Base-by-base conservation (phyloP, 2,113 vertebrate species). In the Grus americana region DNA sequence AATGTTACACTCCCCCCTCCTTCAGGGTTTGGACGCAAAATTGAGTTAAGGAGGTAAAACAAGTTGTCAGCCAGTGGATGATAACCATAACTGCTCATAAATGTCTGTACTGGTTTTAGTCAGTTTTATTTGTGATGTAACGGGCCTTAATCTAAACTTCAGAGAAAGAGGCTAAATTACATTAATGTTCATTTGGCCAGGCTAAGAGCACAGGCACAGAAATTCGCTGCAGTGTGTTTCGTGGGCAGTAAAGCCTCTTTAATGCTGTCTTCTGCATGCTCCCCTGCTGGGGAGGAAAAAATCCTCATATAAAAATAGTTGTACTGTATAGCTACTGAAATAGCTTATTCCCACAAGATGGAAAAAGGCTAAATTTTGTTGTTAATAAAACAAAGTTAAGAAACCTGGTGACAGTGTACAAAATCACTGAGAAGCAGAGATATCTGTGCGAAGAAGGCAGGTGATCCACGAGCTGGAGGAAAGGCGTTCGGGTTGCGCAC, bases 41-140 rank as follows among this genome's bases (percentile, higher is more conserved):
- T 88, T 93, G 72, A 80, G 54, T 95, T 93, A 88, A 65, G 46
- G 63, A 83, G 81, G 59, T 84, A 88, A 92, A 96, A 49, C 12
- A 80, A 68, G 75, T 92, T 90, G 82, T 92, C 86, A 86, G 86
- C 40, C 0, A 0, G 76, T 59, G 59, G 76, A 90, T 66, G 42
- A 76, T 88, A 95, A 91, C 86, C 72, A 50, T 88, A 88, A 70
- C 72, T 80, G 68, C 63, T 91, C 79, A 89, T 88, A 95, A 93
- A 94, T 55, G 75, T 90, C 92, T 93, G 23, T 52, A 74, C 80
- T 46, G 34, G 71, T 92, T 92, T 93, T 84, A 78, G 38, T 88
- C 80, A 86, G 55, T 42, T 86, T 91, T 92, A 80, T 74, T 86
- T 80, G 72, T 78, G 38, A 88, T 59, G 68, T 71, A 92, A 62